phyloP scores from a whole-genome alignment of 2,113 vertebrate species.

The Regulus satrapa region DNA sequence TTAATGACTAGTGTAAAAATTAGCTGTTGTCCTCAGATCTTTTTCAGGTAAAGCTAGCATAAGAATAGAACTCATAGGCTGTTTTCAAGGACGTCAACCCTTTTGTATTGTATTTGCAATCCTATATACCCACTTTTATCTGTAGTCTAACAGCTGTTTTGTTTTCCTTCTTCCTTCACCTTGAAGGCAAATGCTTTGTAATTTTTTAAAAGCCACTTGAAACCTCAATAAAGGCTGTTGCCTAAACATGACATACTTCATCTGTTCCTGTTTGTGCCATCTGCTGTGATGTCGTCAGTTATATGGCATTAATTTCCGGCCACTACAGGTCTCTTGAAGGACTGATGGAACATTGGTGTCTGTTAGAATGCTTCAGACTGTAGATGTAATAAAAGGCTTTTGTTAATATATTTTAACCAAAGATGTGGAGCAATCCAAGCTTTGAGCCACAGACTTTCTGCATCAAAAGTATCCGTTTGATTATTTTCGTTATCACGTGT shows the following conservation, averaged over 20 bases:
- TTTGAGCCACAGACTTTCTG: constrained; percentile 71
- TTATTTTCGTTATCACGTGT: constrained; percentile 67
- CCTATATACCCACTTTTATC: constrained; percentile 58
- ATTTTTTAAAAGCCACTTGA: constrained; percentile 73
- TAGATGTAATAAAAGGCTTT: constrained; percentile 79
- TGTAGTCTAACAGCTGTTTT: constrained; percentile 68
- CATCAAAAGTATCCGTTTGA: constrained; percentile 66
- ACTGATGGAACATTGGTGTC: constrained; percentile 73
- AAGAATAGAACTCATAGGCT: constrained; percentile 61
- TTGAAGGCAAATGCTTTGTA: constrained; percentile 75
- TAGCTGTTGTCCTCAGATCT: constrained; percentile 71
- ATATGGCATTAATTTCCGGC: constrained; percentile 75
- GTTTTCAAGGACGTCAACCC: constrained; percentile 70
- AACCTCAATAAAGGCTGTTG: constrained; percentile 81
- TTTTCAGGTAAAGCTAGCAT: constrained; percentile 70
- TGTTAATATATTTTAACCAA: constrained; percentile 88
- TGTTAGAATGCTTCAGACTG: constrained; percentile 77
- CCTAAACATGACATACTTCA: constrained; percentile 76
- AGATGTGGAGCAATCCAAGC: constrained; percentile 85
- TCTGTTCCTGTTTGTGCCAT: constrained; percentile 76
- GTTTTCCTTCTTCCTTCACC: constrained; percentile 64
- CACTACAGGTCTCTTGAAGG: constrained; percentile 75
- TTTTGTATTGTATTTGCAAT: constrained; percentile 67
- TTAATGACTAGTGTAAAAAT: constrained; percentile 76
- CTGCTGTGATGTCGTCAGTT: constrained; percentile 75